Percentiles rank a stretch among this genome's conserved stretches.
These are phyloP conservation scores for Kryphioiulus occultus DNA, from an alignment of 2,888 invertebrate genomes.

Conservation along the genomic window DNA sequence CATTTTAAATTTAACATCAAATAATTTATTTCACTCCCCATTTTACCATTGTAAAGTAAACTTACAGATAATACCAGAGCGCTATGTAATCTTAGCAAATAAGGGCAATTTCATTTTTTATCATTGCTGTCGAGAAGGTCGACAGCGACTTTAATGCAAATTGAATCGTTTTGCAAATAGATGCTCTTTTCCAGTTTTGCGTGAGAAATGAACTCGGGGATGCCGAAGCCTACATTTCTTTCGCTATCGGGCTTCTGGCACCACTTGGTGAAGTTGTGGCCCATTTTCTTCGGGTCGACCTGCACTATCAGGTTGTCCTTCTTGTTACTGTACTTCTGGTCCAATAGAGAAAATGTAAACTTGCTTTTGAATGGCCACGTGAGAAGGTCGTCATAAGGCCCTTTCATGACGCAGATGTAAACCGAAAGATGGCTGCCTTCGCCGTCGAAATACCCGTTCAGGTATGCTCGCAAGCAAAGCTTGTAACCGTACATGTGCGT, in stretches of 20 bases:
- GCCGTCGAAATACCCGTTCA: slow-evolving; percentile 36
- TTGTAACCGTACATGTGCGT: slow-evolving; percentile 43
- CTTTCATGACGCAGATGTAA: slow-evolving; percentile 37
- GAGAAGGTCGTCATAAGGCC: slow-evolving; percentile 17
- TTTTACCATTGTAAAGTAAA: background rate
- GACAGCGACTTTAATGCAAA: slow-evolving; percentile 25
- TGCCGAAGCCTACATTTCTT: slow-evolving; percentile 40
- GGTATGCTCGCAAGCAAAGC: slow-evolving; percentile 38
- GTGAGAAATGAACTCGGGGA: slow-evolving; percentile 37
- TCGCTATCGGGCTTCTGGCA: slow-evolving; percentile 27
- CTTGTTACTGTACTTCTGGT: slow-evolving; percentile 7
- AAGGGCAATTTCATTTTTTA: background rate
- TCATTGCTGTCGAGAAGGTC: background rate
- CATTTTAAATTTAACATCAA: background rate
- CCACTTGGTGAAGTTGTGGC: slow-evolving; percentile 37
- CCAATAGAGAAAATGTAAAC: slow-evolving; percentile 4
- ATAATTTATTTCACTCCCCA: background rate
- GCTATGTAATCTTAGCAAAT: background rate
- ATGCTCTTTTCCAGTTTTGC: background rate
- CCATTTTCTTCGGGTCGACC: slow-evolving; percentile 33
- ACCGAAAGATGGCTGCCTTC: slow-evolving; percentile 37
- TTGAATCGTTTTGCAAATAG: slow-evolving; percentile 21
- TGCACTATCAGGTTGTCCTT: slow-evolving; percentile 4
- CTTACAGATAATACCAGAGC: background rate
- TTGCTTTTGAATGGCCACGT: slow-evolving; percentile 15